Conservation (phyloP, 2,113 vertebrate species). For the Buteo buteo region DNA sequence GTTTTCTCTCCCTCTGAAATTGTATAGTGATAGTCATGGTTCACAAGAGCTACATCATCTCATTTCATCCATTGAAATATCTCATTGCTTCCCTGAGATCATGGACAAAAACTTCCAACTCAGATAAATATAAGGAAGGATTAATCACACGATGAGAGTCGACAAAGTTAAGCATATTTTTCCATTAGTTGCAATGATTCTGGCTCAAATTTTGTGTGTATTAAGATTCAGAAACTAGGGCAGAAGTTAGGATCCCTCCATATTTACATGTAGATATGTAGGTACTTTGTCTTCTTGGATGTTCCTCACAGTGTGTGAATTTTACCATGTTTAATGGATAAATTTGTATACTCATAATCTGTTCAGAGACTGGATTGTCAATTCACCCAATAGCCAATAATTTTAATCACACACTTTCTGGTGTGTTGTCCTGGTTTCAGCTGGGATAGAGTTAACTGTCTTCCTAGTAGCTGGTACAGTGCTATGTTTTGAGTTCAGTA, state of each 20-base stretch:
- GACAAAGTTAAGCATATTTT: neutral
- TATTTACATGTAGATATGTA: neutral
- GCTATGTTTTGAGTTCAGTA: too few relatives aligned
- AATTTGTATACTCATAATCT: neutral
- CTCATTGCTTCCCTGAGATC: neutral
- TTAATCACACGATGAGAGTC: neutral
- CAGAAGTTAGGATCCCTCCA: neutral
- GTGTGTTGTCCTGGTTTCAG: too few relatives aligned
- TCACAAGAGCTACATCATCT: neutral
- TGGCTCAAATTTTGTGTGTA: neutral
- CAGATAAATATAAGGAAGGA: neutral
- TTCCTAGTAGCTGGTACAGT: too few relatives aligned
- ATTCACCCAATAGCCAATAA: neutral
- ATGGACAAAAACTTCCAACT: neutral
- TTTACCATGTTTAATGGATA: neutral
- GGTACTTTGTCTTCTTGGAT: neutral
- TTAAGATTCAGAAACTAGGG: neutral
- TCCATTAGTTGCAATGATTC: neutral
- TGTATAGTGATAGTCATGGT: neutral
- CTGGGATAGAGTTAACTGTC: too few relatives aligned
- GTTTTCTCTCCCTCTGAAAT: neutral
- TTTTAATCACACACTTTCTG: neutral
- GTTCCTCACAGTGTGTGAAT: neutral
- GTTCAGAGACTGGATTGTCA: neutral
- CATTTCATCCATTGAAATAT: neutral